phyloP scores from a whole-genome alignment of 1,140 invertebrate genomes.

The Drosophila ananassae region DNA sequence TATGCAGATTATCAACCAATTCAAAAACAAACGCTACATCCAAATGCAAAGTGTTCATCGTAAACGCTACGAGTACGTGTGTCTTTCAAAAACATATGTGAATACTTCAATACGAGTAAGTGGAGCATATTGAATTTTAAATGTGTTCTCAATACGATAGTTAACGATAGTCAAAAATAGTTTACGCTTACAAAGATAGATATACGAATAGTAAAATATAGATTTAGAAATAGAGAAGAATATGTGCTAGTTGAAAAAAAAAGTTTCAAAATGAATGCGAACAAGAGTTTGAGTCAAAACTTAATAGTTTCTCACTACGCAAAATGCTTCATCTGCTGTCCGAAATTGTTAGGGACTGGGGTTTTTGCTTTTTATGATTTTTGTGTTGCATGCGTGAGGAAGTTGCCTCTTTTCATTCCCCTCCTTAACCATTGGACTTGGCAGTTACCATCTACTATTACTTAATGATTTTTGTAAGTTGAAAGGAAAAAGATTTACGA shows the following conservation, averaged over 20 bases:
- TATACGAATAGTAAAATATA: constrained; percentile 41
- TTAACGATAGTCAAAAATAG: constrained; percentile 50
- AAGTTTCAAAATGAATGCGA: constrained; percentile 57
- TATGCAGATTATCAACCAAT: constrained; percentile 71
- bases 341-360: constrained; percentile 13
- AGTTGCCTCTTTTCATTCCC: constrained; percentile 23
- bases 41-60: constrained; percentile 79
- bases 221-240: constrained; percentile 50
- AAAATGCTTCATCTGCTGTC: constrained; percentile 42
- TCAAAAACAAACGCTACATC: constrained; percentile 79
- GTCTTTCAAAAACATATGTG: constrained; percentile 68
- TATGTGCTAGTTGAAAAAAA: constrained; percentile 66
- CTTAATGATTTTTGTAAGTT: constrained; percentile 12
- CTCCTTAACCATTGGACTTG: constrained; percentile 19
- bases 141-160: constrained; percentile 59
- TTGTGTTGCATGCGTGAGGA: constrained; percentile 57
- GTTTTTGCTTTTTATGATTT: constrained; percentile 23
- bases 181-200: constrained; percentile 48
- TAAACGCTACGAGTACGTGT: constrained; percentile 76
- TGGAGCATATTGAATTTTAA: constrained; percentile 47
- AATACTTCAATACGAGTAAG: constrained; percentile 61
- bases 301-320: constrained; percentile 44
- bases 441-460: constrained; percentile 40
- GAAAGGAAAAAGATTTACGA: constrained; percentile 12
- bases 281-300: constrained; percentile 33